Percentiles rank a stretch among this genome's conserved stretches.
These are phyloP conservation scores for Lipophrys pholis DNA, from an alignment of 2,113 vertebrate genomes.

Conservation along the genomic window DNA sequence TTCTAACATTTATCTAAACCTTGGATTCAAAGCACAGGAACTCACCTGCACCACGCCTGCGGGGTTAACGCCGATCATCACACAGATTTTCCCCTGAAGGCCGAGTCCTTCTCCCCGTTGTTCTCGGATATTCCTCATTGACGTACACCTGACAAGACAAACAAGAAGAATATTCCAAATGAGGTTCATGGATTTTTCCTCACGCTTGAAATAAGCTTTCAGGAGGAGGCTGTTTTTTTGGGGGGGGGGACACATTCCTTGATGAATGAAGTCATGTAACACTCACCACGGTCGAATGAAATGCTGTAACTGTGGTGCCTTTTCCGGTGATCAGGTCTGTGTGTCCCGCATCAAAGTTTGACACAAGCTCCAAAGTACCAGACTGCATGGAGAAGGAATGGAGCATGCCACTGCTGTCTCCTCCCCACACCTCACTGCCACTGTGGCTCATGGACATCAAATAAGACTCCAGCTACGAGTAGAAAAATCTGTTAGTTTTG, in stretches of 20 bases:
- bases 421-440: constrained; percentile 89
- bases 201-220: too few species aligned
- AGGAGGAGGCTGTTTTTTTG: too few species aligned
- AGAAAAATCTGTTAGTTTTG: background rate
- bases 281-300: constrained; percentile 95
- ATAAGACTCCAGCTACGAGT: constrained; percentile 87
- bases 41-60: constrained; percentile 93
- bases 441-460: constrained; percentile 89
- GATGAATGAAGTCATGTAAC: background rate
- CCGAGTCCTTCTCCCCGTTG: constrained; percentile 95
- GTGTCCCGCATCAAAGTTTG: constrained; percentile 90
- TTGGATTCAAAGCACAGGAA: background rate
- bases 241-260: too few species aligned
- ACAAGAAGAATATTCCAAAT: too few species aligned
- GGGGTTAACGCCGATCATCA: constrained; percentile 96
- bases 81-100: constrained; percentile 96
- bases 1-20: background rate
- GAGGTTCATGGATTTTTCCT: too few species aligned
- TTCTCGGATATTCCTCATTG: constrained; percentile 93
- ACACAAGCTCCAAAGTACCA: constrained; percentile 80
- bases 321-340: constrained; percentile 89
- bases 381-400: constrained; percentile 85
- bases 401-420: constrained; percentile 88
- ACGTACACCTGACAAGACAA: constrained; percentile 86
- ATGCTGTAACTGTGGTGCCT: constrained; percentile 93